Base-by-base conservation (phyloP, 2,113 vertebrate genomes). In the Lutjanus erythropterus region DNA sequence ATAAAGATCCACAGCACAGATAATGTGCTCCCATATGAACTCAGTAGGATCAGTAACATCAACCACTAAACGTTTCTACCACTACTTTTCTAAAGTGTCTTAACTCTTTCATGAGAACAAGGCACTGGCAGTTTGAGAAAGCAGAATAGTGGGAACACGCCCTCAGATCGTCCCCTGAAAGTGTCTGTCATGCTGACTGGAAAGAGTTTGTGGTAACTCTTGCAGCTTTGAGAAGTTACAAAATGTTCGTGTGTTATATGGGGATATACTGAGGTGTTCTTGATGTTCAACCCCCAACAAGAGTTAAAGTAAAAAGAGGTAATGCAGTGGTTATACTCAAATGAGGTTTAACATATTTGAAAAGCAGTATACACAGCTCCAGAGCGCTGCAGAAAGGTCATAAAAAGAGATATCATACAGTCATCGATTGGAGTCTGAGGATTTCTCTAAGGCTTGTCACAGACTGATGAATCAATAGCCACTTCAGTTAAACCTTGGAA, bases 41-140 rank as follows among this genome's bases (percentile, higher is more conserved):
- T 1, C 29, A 25, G 71, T 64, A 2, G 14, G 19, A 55, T 70
- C 50, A 59, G 25, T n/a, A 25, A 75, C 39, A 8, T 7, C 8
- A 1, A 73, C 35, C 9, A 27, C 11, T 12, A 6, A 42, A 68
- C 2, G 1, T 58, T 62, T 78, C 67, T 65, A 81, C 74, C 79
- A 66, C 39, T 31, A 19, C 42, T 56, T 69, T 69, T 64, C 44
- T 61, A 18, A 46, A 74, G 59, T 82, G 75, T 80, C 75, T 70
- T 89, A 68, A 65, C 47, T 29, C 53, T 78, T 77, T 86, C 35
- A 41, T 61, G 42, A 88, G 33, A 87, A 75, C 84, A 92, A 93
- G 91, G 89, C 91, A 92, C 92, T 41, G 84, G 71, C 76, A 89
- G 71, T 73, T 83, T 69, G 42, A 89, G 68, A 68, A 79, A 81